phyloP scores from a whole-genome alignment of 2,797 vertebrate genomes.

The Cynopterus sphinx region DNA sequence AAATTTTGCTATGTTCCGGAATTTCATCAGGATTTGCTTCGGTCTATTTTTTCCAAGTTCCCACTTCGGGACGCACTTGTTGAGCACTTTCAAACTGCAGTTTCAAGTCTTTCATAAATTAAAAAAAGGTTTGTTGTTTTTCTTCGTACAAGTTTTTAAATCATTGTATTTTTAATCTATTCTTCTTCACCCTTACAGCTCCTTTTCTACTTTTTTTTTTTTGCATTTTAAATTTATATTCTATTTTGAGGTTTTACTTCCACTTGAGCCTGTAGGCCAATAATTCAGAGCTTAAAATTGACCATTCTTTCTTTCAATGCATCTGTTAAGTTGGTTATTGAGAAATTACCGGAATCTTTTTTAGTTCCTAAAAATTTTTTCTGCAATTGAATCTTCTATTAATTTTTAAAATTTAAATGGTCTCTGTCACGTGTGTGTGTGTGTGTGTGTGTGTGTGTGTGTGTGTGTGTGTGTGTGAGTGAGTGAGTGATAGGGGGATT shows the following conservation, averaged over 20 bases:
- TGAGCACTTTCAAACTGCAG: not conserved
- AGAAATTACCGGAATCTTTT: not conserved
- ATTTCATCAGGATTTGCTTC: not conserved
- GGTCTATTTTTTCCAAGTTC: not conserved
- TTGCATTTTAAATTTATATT: not conserved
- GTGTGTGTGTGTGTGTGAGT: not conserved
- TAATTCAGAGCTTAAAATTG: not conserved
- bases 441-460: not conserved
- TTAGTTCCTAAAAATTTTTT: not conserved
- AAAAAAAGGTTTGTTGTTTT: not conserved
- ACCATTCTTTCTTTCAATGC: not conserved
- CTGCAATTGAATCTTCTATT: not conserved
- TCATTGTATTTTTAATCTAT: not conserved
- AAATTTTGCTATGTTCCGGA: not conserved
- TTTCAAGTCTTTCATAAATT: not conserved
- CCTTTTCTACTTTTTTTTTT: not conserved
- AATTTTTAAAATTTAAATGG: not conserved
- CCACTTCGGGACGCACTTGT: not conserved
- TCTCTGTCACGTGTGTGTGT: not conserved
- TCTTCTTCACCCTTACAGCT: not conserved
- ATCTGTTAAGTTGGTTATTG: not conserved
- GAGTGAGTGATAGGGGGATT: not conserved
- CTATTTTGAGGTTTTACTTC: not conserved
- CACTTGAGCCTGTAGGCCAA: not conserved
- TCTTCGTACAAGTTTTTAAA: not conserved